Percentiles rank a stretch among this genome's conserved stretches.
phyloP scores from a whole-genome alignment of 2,888 invertebrate species.

The Drosophila meridiana region DNA sequence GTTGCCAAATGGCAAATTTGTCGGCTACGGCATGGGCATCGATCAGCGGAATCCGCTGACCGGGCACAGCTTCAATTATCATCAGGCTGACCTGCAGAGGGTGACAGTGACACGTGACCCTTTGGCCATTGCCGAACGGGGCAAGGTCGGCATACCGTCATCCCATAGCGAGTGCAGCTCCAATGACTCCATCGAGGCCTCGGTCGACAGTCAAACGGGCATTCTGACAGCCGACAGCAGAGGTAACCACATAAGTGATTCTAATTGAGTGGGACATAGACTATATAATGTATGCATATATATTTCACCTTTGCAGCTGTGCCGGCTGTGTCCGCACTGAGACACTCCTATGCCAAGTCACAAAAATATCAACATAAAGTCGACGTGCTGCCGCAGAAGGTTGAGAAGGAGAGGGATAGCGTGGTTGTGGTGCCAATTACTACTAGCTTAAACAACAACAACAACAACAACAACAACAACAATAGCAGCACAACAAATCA shows the following conservation, averaged over 20 bases:
- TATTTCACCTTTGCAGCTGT: constrained; percentile 32
- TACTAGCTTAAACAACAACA: constrained; percentile 85
- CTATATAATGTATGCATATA: background rate
- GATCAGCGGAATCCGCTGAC: constrained; percentile 81
- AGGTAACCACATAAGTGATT: constrained; percentile 68
- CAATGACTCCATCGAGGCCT: constrained; percentile 85
- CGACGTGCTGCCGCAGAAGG: constrained; percentile 61
- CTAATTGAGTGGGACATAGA: constrained; percentile 17
- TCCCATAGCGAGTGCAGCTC: constrained; percentile 85
- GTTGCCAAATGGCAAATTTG: constrained; percentile 73
- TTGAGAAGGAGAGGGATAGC: constrained; percentile 79
- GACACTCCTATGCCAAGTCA: constrained; percentile 89
- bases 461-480: constrained; percentile 63
- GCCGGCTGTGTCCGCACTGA: constrained; percentile 82
- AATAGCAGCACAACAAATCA: constrained; percentile 85
- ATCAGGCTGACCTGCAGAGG: constrained; percentile 83
- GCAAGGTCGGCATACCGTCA: constrained; percentile 85
- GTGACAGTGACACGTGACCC: constrained; percentile 84
- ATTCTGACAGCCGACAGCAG: constrained; percentile 83
- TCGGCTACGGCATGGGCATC: constrained; percentile 83
- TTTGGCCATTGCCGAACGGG: constrained; percentile 84
- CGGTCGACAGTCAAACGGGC: constrained; percentile 84
- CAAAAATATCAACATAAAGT: constrained; percentile 76
- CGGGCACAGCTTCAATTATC: constrained; percentile 82
- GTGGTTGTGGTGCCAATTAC: constrained; percentile 86